Base-by-base conservation (phyloP, 2,113 vertebrate species). In the Maccullochella peelii region DNA sequence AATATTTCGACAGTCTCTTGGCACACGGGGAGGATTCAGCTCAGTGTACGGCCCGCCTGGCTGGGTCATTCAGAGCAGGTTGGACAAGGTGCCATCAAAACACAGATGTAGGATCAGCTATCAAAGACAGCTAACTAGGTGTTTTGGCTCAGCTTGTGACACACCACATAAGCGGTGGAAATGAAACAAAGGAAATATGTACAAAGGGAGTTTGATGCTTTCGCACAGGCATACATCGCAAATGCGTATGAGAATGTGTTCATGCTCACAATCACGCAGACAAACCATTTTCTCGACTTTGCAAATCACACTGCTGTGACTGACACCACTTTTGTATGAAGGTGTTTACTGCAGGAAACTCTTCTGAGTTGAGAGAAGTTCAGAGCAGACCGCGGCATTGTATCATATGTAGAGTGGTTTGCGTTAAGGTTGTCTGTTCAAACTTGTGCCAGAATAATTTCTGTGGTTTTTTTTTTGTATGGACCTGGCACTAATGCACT, bases 61-160 rank as follows among this genome's bases (percentile, higher is more conserved):
- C 55, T 69, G 77, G 80, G 88, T 86, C 79, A 76, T 73, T 86
- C 49, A 25, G 63, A 90, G 79, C 81, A 79, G 80, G 77, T 67
- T 50, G 89, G 85, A 92, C 86, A 78, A 91, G 83, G 91, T 86
- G 85, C 75, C 82, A 84, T 63, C n/a, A 16, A 87, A 88, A 83
- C 63, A 71, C 85, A 92, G 83, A 90, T 88, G 87, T 82, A 68
- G 62, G 75, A 91, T 62, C 73, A 15, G 87, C 79, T 80, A 79
- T 90, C 88, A 85, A 85, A 87, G 85, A 83, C 62, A 49, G 69
- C 72, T 58, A 82, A 86, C 86, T 74, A 80, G 76, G 86, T 90
- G 86, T 79, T 88, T 77, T 83, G 85, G 87, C 87, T 80, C 38
- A 2, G 63, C 74, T 89, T 86, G 77, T 85, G 84, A 88, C 79